Base-by-base conservation (phyloP, 2,113 vertebrate genomes). In the Bos taurus region DNA sequence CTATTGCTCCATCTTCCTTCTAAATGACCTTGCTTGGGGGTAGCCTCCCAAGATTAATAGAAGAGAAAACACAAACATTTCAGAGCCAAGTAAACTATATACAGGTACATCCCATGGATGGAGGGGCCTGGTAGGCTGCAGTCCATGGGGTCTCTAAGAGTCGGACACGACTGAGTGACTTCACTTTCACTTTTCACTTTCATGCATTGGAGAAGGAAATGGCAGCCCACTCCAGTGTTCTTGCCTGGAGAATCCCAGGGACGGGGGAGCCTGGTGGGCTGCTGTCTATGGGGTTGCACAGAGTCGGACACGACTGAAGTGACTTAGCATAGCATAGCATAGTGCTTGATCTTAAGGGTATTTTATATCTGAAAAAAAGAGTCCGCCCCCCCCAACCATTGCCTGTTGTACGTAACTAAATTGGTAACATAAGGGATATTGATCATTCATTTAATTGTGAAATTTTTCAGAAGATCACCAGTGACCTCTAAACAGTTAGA, bases 331-430 rank as follows among this genome's bases (percentile, higher is more conserved):
- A 46, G 43, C 43, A 46, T 46, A 46, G 43, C 43, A 46, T 25
- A 57, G 3, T 12, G 7, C 43, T 74, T 64, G n/a, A 74, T 40
- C 10, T 54, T 21, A 84, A 30, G n/a, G 8, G 3, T 46, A 14
- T n/a, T 87, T 43, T 56, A 57, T 71, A 5, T 78, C 62, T 62
- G 12, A 7, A 77, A 82, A 71, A 71, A 40, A 74, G 19, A 36
- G 9, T 7, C 3, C 21, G 0, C 57, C 4, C 16, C 33, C 0
- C 17, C 2, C 16, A 17, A 19, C 8, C 67, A 71, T 40, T 71
- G 21, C 67, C 67, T 74, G 19, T 74, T 0, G 0, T 74, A 48
- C 43, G 67, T 89, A 77, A 67, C n/a, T n/a, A 36, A 81, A 13
- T 2, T 36, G n/a, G 23, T 19, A 36, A 43, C 13, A 17, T 43